Conservation (phyloP, 2,113 vertebrate genomes). For the Lampris megalopsis region DNA sequence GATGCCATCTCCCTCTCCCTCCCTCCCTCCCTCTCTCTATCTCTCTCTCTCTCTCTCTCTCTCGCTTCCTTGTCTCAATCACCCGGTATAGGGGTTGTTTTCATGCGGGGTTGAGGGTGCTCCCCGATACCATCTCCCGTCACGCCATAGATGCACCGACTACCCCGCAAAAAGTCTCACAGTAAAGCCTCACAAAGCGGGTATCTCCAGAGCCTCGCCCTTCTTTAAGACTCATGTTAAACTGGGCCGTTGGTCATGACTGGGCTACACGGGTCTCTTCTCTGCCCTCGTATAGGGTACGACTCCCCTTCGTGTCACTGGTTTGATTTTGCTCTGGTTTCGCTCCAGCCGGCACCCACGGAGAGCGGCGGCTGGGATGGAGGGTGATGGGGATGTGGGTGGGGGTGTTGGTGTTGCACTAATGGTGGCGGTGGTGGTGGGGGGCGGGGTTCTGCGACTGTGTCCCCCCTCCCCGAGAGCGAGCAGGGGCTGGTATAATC, state of each 20-base stretch:
- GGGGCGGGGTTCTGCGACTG: slow-evolving; percentile 42
- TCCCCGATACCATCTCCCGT: neutral
- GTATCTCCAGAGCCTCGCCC: neutral
- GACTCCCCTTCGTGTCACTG: neutral
- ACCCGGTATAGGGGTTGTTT: slow-evolving; percentile 10
- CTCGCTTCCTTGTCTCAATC: too few relatives aligned
- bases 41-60: slow-evolving; percentile 30
- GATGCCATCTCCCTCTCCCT: slow-evolving; percentile 7
- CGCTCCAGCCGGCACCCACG: slow-evolving; percentile 41
- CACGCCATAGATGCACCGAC: neutral
- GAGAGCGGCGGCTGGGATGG: slow-evolving; percentile 20
- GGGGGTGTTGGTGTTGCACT: neutral
- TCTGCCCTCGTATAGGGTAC: too few relatives aligned
- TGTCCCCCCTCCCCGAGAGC: slow-evolving; percentile 60
- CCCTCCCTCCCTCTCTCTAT: slow-evolving; percentile 23
- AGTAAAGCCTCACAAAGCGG: slow-evolving; percentile 36
- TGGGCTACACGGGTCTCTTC: neutral
- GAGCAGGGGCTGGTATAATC: slow-evolving; percentile 81
- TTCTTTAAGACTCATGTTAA: slow-evolving; percentile 39
- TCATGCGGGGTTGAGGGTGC: slow-evolving; percentile 22
- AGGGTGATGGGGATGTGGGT: slow-evolving; percentile 3
- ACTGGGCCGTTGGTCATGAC: slow-evolving; percentile 43
- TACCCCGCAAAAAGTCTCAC: slow-evolving; percentile 10
- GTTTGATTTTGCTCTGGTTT: slow-evolving; percentile 45
- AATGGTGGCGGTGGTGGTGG: neutral